Base-by-base conservation (phyloP, 1,140 invertebrate genomes). In the Rhagoletis pomonella region DNA sequence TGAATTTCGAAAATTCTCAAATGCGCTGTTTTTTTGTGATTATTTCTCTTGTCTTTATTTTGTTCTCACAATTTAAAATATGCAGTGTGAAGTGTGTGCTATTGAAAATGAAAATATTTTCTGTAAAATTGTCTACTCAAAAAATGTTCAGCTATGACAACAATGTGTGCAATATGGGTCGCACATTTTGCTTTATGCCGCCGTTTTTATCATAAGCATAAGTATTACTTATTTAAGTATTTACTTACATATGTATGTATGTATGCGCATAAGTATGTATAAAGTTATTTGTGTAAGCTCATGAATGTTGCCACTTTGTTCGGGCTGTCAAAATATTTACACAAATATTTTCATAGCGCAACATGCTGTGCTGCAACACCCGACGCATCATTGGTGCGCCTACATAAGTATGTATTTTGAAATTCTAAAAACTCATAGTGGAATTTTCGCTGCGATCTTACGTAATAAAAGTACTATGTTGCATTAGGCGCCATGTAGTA, bases 171-270 rank as follows among this genome's bases (percentile, higher is more conserved):
- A 81, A 81, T 81, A 81, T 81, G 73, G 73, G 73, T 55, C 73
- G 73, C 44, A 81, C 47, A 55, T 58, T 77, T n/a, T 50, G 47
- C 64, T 67, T 67, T 67, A 67, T 67, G 64, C 64, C 4, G 29
- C 5, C 47, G 73, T 55, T 50, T 17, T 17, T 81, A 55, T 14
- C 60, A 86, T 64, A 86, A 60, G 60, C 58, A 86, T 86, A 86
- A 62, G 84, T 86, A 86, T 39, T 62, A 86, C 60, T 62, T 86
- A 86, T 62, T 85, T 85, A 85, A 59, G 60, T 86, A 17, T 86
- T 86, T 86, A 64, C 3, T 86, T 86, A 64, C 3, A 0, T 60
- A 60, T 85, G 69, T 50, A 50, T 47, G 44, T 44, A 47, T 47
- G 12, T 77, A 14, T 55, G 6, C 3, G 17, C 67, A 85, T 85